Base-by-base conservation (phyloP, 2,888 invertebrate genomes). In the Linyphia triangularis region DNA sequence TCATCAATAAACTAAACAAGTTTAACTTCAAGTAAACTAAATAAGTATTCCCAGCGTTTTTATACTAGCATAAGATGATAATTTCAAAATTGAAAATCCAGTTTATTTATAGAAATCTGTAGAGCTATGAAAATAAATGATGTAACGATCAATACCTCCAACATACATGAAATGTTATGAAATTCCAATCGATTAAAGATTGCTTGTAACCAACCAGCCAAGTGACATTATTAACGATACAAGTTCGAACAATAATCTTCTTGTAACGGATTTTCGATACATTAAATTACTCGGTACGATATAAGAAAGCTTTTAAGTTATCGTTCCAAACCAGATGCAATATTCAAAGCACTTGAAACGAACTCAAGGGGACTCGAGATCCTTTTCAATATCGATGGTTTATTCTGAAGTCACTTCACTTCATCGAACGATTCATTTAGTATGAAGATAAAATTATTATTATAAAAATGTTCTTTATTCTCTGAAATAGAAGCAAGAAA, bases 191-290 rank as follows among this genome's bases (percentile, higher is more conserved):
- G 67, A 67, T 19, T 33, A 67, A 19, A 33, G 67, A 67, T 67
- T 67, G 22, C 33, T 67, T 67, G 51, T n/a, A 51, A 16, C 16
- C 28, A 28, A 13, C 9, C 19, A 33, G 33, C 33, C 30, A 67
- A 67, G 33, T 67, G 67, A 67, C 67, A 67, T 67, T 67, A 51
- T 51, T 51, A 67, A 33, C 67, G 33, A 67, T 67, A 33, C 33
- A 33, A 51, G n/a, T n/a, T 5, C n/a, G n/a, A 13, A 51, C 51
- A 51, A n/a, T 33, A 67, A 72, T 72, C 43, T 70, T 22, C 26
- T 43, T 22, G 51, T 72, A 72, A 72, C 72, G 72, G 72, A 72
- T 72, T 72, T 43, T 72, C 72, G 51, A 72, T 72, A 40, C 26
- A 43, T 43, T 19, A 72, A 9, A 33, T 51, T 51, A 10, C 51